Base-by-base conservation (phyloP, 2,797 vertebrate species). In the Knipowitschia caucasica region DNA sequence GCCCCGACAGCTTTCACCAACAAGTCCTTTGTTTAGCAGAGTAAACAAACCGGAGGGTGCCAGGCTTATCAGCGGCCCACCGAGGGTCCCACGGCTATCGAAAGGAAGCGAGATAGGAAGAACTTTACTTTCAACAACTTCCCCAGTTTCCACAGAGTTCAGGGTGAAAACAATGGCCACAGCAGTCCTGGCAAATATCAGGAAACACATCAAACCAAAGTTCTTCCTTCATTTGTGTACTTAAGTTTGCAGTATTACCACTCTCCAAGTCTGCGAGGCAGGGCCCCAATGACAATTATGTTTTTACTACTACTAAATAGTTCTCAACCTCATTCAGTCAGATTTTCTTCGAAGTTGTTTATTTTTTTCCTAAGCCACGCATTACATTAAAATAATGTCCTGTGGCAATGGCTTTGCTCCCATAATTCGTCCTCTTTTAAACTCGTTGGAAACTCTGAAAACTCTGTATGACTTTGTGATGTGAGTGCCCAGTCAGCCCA, bases 41-140 rank as follows among this genome's bases (percentile, higher is more conserved):
- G 50, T 51, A 69, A 29, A 53, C 52, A 64, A 56, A 63, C 31
- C 44, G 23, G 27, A 24, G 53, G 20, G 46, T 49, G 29, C 46
- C 29, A 33, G 25, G 55, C 53, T 67, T 74, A 67, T 68, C 85
- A 74, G 73, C 67, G 69, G 63, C 73, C 82, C 73, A 78, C 59
- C 64, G 73, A 88, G 68, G 78, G 69, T 69, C 39, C 46, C 26
- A 46, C 43, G 11, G 68, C 86, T 78, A 64, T 71, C 72, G n/a
- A 70, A 63, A 56, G 79, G 75, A 85, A 89, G 79, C 77, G 76
- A 87, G 87, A 92, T 86, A 87, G 93, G 93, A 93, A 95, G 87
- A 78, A 60, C 54, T 66, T 49, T 92, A 82, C 80, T 85, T 87
- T 83, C 86, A 92, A 96, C 86, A 87, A 92, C 92, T 94, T 95